phyloP scores from a whole-genome alignment of 1,140 invertebrate species.

The Diachasmimorpha longicaudata region DNA sequence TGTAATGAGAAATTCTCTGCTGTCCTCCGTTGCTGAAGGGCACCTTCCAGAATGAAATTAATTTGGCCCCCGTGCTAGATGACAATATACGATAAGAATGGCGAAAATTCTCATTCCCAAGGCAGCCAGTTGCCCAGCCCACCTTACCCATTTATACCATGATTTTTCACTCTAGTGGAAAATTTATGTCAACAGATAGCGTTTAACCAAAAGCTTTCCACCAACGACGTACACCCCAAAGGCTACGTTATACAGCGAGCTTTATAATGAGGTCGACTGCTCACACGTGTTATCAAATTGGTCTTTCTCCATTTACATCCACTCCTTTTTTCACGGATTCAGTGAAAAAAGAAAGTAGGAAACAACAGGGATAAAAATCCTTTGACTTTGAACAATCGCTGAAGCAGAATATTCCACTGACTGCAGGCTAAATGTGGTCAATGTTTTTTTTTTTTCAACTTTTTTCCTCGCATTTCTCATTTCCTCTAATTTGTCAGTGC shows the following conservation, averaged over 20 bases:
- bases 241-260: background rate
- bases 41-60: slow-evolving; percentile 12
- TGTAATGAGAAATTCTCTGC: background rate
- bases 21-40: background rate
- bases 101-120: slow-evolving; percentile 11
- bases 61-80: slow-evolving; percentile 5
- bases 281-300: background rate
- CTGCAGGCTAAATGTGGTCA: background rate
- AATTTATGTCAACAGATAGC: slow-evolving; percentile 30
- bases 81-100: slow-evolving; percentile 25
- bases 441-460: background rate
- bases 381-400: slow-evolving; percentile 9
- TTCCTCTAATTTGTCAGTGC: background rate
- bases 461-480: background rate
- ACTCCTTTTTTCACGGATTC: background rate
- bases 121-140: background rate
- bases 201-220: background rate
- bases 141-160: background rate
- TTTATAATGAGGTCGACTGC: slow-evolving; percentile 17
- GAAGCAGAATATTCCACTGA: background rate
- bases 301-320: background rate
- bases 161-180: slow-evolving; percentile 36
- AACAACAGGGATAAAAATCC: background rate
- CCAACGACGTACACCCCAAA: background rate
- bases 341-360: background rate